A percentile compares a stretch with the other conserved stretches of the same genome.
These are phyloP conservation scores for Bembecia ichneumoniformis DNA, from an alignment of 2,888 invertebrate genomes.

Conservation along the genomic window DNA sequence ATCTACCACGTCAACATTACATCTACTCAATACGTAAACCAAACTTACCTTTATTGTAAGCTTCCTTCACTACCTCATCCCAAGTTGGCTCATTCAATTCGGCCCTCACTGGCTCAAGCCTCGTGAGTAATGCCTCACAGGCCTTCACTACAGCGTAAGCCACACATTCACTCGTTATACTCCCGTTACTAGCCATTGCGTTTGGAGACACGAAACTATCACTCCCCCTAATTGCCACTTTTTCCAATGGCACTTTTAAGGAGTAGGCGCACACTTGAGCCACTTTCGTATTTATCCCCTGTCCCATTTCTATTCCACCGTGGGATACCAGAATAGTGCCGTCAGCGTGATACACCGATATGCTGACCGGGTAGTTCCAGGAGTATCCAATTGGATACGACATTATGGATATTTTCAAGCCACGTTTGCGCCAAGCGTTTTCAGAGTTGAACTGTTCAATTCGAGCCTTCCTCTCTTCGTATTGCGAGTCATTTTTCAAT, in stretches of 20 bases:
- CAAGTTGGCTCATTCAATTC: slow-evolving; percentile 57
- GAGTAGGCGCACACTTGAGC: slow-evolving; percentile 80
- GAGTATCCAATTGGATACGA: slow-evolving; percentile 70
- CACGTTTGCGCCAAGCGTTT: slow-evolving; percentile 84
- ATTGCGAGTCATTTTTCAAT: slow-evolving; percentile 71
- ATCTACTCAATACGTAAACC: no score
- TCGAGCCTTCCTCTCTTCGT: slow-evolving; percentile 57
- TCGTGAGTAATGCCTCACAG: slow-evolving; percentile 56
- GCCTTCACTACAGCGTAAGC: slow-evolving; percentile 71
- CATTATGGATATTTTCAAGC: slow-evolving; percentile 75
- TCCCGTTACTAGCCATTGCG: slow-evolving; percentile 77
- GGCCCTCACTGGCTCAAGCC: slow-evolving; percentile 51
- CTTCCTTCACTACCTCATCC: slow-evolving; percentile 64
- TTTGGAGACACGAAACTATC: slow-evolving; percentile 78
- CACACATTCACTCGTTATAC: slow-evolving; percentile 79
- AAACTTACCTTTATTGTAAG: slow-evolving; percentile 44
- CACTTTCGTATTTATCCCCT: slow-evolving; percentile 79
- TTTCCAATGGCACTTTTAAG: slow-evolving; percentile 76
- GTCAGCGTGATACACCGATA: slow-evolving; percentile 78
- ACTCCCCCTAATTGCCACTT: slow-evolving; percentile 74
- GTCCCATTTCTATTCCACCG: slow-evolving; percentile 82
- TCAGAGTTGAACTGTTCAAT: slow-evolving; percentile 71
- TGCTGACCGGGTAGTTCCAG: slow-evolving; percentile 70
- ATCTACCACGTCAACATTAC: no score
- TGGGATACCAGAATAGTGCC: slow-evolving; percentile 78